phyloP scores from a whole-genome alignment of 2,888 invertebrate species.

The Chromoteleia sp. region DNA sequence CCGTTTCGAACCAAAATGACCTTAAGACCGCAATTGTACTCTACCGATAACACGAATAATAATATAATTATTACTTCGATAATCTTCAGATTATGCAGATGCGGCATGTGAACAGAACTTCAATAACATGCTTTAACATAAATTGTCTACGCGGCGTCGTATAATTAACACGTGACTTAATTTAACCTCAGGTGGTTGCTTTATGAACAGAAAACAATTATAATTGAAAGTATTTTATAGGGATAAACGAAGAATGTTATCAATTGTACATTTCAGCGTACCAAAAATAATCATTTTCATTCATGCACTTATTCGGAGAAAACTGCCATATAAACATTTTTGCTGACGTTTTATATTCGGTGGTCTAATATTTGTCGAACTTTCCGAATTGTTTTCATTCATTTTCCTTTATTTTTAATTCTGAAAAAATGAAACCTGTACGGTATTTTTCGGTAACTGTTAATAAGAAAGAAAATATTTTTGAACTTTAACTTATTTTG shows the following conservation, averaged over 20 bases:
- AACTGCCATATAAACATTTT: too few species aligned
- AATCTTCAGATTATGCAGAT: conserved; percentile 35
- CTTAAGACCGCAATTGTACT: conserved; percentile 19
- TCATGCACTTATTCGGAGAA: too few species aligned
- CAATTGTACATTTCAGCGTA: too few species aligned
- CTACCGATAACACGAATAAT: conserved; percentile 14
- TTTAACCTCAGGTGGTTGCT: conserved; percentile 13
- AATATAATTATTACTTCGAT: conserved; percentile 31
- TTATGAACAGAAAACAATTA: conserved; percentile 11
- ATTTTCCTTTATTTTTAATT: neutral
- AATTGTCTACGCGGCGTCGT: conserved; percentile 12
- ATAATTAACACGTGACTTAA: conserved; percentile 28
- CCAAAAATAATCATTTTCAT: too few species aligned
- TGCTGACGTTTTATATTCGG: neutral
- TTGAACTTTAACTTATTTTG: too few species aligned
- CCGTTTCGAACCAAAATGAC: neutral
- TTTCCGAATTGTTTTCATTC: neutral
- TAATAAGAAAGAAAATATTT: neutral
- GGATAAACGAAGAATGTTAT: too few species aligned
- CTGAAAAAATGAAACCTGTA: neutral
- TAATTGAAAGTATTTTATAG: too few species aligned
- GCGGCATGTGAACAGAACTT: conserved; percentile 22
- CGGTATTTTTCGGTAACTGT: neutral
- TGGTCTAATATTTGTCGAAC: neutral
- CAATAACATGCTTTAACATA: conserved; percentile 37